Evolutionary conservation across 2,888 invertebrate genomes (phyloP).

Genomic region (Platycnemis pennipes): DNA sequence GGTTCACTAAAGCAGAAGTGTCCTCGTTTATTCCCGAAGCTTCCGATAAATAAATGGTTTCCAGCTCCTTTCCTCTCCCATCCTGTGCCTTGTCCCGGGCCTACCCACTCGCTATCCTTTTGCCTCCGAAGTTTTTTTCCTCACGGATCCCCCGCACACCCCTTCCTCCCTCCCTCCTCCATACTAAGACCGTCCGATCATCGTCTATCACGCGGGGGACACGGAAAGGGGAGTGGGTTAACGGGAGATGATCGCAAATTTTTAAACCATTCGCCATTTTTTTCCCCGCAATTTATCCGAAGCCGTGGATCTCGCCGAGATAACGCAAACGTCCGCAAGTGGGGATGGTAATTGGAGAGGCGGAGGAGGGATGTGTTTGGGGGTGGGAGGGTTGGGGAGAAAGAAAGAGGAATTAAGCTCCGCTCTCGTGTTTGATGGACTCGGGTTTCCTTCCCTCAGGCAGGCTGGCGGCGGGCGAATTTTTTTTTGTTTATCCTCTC

Average conservation of each 20-base stretch:
- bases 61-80: neutral
- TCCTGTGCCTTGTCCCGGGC: neutral
- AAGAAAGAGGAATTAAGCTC: neutral
- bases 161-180: neutral
- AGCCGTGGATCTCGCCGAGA: neutral
- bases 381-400: neutral
- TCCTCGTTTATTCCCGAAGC: slow-evolving; percentile 27
- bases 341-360: slow-evolving; percentile 29
- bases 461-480: neutral
- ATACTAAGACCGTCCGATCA: neutral
- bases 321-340: neutral
- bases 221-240: neutral
- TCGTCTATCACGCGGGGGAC: neutral
- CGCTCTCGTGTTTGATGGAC: neutral
- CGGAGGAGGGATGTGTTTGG: too few species aligned
- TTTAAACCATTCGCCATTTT: slow-evolving; percentile 1
- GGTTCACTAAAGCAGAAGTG: slow-evolving; percentile 36
- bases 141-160: neutral
- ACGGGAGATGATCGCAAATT: slow-evolving; percentile 36
- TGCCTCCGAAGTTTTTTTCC: neutral
- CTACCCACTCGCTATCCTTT: neutral
- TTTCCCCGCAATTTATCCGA: slow-evolving; percentile 11
- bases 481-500: neutral
- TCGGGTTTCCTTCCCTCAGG: neutral
- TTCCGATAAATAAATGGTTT: slow-evolving; percentile 27